Evolutionary conservation across 2,888 invertebrate genomes (phyloP), one percentile per base, ranked within the genome.

Genomic region (Acrobasis repandana): DNA sequence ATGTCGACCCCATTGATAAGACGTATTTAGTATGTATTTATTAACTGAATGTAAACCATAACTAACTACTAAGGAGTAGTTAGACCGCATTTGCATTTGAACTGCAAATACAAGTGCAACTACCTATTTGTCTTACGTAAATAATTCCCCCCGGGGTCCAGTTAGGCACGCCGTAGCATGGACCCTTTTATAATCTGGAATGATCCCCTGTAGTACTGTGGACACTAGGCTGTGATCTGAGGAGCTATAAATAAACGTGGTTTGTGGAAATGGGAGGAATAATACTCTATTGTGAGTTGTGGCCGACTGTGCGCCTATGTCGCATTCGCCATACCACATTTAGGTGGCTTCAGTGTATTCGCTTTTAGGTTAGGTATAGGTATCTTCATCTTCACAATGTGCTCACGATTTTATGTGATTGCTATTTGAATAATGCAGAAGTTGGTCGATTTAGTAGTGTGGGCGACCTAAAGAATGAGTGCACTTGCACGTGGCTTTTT

Each of bases 191-290:
- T 20, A 46, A 56, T 18, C 56, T 56, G 5, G 5, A 38, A 56
- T 56, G 56, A 56, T 56, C 6, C 56, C 56, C 56, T 43, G 38
- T 54, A 43, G 43, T 56, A 20, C 36, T 36, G 54, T 54, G 36
- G 54, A 56, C 28, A 46, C 43, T 43, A 46, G 56, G n/a, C 43
- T 14, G 14, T 43, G 43, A 11, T 10, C 3, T 9, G 11, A 3
- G 11, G 38, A 14, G 38, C 11, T 38, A 38, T 43, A 43, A 43
- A 43, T 43, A 43, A 28, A 28, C 28, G 28, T 28, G 6, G 28
- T 28, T 43, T n/a, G 43, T 43, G n/a, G 43, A 11, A 14, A 43
- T 43, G 43, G 43, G 6, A 43, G 43, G n/a, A 43, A 43, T 43
- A 43, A 43, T n/a, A n/a, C 5, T n/a, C 43, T 14, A 43, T n/a